Evolutionary conservation across 2,113 vertebrate genomes (phyloP).

Genomic region (Brachyhypopomus gauderio): DNA sequence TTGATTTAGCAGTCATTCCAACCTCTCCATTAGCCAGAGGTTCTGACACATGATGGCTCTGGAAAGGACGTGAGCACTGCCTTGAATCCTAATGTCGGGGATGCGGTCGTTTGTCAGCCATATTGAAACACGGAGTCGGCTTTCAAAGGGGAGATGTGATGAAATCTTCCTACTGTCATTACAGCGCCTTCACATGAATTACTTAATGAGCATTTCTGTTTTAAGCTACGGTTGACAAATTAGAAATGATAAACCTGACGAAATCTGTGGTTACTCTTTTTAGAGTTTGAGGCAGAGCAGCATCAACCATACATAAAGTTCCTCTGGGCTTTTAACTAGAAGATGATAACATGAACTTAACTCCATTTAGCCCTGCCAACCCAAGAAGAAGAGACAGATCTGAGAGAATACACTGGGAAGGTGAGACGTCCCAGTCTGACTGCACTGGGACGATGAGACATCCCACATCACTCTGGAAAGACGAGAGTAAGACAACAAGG

Average conservation of each 20-base stretch:
- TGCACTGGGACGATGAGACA: too few species aligned
- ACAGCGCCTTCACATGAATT: slow-evolving; percentile 6
- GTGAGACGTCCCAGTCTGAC: too few species aligned
- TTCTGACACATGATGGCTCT: slow-evolving; percentile 54
- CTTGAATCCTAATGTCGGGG: slow-evolving; percentile 16
- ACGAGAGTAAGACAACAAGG: not conserved
- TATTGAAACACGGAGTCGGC: slow-evolving; percentile 37
- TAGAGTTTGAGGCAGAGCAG: not conserved
- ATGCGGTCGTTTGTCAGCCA: slow-evolving; percentile 33
- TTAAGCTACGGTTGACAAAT: slow-evolving; percentile 4
- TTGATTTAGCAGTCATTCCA: slow-evolving; percentile 4
- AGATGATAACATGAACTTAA: not conserved
- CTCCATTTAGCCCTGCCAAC: too few species aligned
- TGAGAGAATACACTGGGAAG: too few species aligned
- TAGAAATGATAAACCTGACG: slow-evolving; percentile 17
- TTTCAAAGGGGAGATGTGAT: slow-evolving; percentile 38
- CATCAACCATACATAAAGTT: too few species aligned
- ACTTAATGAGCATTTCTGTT: slow-evolving; percentile 29
- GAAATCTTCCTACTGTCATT: slow-evolving; percentile 49
- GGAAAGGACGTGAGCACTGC: slow-evolving; percentile 62
- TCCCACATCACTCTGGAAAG: not conserved
- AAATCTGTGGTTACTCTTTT: not conserved
- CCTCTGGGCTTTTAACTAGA: not conserved
- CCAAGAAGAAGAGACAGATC: too few species aligned
- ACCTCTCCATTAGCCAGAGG: slow-evolving; percentile 58